Percentiles rank a stretch among this genome's conserved stretches.
These are phyloP conservation scores for Liodrosophila aerea DNA, from an alignment of 2,888 invertebrate species.

Conservation along the genomic window DNA sequence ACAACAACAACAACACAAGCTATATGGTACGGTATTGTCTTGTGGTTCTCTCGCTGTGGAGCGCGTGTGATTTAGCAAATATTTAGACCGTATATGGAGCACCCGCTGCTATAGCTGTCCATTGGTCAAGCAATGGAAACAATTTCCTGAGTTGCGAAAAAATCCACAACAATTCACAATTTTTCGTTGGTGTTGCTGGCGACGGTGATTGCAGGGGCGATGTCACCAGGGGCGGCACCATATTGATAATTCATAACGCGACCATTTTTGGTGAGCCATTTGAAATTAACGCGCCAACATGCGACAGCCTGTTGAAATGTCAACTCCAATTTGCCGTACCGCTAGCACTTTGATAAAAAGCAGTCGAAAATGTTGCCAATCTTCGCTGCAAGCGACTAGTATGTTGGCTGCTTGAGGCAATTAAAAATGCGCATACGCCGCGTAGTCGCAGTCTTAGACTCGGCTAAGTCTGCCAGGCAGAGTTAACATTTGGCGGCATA, in stretches of 20 bases:
- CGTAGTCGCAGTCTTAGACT: constrained; percentile 53
- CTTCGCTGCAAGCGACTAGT: constrained; percentile 58
- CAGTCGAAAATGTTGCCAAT: constrained; percentile 63
- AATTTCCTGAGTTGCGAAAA: constrained; percentile 72
- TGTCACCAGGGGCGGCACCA: constrained; percentile 54
- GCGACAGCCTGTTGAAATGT: constrained; percentile 65
- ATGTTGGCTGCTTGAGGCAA: constrained; percentile 57
- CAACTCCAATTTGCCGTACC: constrained; percentile 70
- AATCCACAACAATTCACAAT: constrained; percentile 34
- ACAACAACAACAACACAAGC: constrained; percentile 26
- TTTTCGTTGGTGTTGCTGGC: background rate
- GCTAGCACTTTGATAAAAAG: constrained; percentile 52
- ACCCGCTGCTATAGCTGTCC: constrained; percentile 46
- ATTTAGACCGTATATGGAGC: constrained; percentile 77
- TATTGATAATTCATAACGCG: constrained; percentile 75
- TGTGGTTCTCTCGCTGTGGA: constrained; percentile 39
- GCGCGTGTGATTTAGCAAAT: constrained; percentile 77
- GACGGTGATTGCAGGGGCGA: constrained; percentile 20
- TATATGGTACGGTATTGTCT: constrained; percentile 57
- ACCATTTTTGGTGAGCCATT: constrained; percentile 64
- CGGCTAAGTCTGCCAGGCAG: constrained; percentile 2
- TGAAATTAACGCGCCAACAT: constrained; percentile 71
- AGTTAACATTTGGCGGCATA: constrained; percentile 40
- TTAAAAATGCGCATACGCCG: constrained; percentile 76
- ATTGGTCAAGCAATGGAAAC: constrained; percentile 53